Base-by-base conservation (phyloP, 2,888 invertebrate genomes). In the Erebia palarica region DNA sequence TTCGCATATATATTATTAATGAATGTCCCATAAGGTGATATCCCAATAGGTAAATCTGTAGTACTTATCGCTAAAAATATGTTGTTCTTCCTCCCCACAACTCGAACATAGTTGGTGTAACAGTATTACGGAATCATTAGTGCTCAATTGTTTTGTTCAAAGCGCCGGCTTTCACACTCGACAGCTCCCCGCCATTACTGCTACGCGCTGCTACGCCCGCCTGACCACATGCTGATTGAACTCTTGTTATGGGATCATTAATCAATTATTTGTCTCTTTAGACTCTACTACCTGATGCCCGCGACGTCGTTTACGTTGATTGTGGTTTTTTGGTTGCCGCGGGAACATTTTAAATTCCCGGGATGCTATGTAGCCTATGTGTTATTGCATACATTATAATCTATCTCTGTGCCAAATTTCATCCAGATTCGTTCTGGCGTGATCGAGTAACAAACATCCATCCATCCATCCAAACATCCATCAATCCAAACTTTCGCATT, bases 211-310 rank as follows among this genome's bases (percentile, higher is more conserved):
- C 72, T 69, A 71, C 76, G 73, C 75, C 78, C 80, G 78, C 75
- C 85, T 84, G 86, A 90, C 91, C 91, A 82, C 91, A 89, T 84
- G 79, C 82, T 92, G 89, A 92, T 91, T 91, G 86, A 86, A 84
- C 87, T 78, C 86, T 92, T 92, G 91, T 91, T 85, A 84, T 85
- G 78, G 73, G 73, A 78, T 80, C 83, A 84, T 87, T 87, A 83
- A 84, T 70, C 74, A 73, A 69, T 67, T 49, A 72, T 27, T 60
- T 51, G 59, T 27, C 51, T 68, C 16, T 60, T 68, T 63, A 63
- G 47, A 65, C 42, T 13, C 16, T 65, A 27, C 21, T 21, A 21
- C 1, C 21, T 21, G 21, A 21, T 21, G 21, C 21, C 21, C 3
- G 21, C 21, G 21, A 27, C 27, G 1, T 27, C 27, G 27, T 27